phyloP scores from a whole-genome alignment of 1,140 invertebrate species.

The Zaprionus ornatus region DNA sequence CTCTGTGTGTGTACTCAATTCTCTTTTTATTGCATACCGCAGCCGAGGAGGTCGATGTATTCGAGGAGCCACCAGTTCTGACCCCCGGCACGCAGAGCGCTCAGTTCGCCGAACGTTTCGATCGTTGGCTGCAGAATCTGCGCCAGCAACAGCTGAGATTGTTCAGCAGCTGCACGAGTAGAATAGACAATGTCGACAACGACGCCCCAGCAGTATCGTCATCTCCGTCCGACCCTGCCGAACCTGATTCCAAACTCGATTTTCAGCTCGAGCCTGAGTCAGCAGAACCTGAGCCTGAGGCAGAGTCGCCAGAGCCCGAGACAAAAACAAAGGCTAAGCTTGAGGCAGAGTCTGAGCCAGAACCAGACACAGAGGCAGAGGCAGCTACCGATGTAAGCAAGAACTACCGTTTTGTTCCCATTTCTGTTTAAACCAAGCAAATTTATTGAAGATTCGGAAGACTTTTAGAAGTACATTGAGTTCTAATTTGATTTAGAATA shows the following conservation, averaged over 20 bases:
- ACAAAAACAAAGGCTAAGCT: slow-evolving; percentile 15
- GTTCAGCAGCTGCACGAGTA: slow-evolving; percentile 75
- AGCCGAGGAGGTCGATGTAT: slow-evolving; percentile 49
- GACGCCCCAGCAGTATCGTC: slow-evolving; percentile 27
- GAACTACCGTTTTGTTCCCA: not conserved
- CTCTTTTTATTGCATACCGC: slow-evolving; percentile 60
- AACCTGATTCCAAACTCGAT: slow-evolving; percentile 28
- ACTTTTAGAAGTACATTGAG: not conserved
- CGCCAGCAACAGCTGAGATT: slow-evolving; percentile 63
- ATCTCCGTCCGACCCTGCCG: slow-evolving; percentile 9
- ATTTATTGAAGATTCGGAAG: not conserved
- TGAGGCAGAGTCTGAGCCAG: slow-evolving; percentile 27
- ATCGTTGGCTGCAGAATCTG: slow-evolving; percentile 71
- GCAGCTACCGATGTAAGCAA: slow-evolving; percentile 62
- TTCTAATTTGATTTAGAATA: not conserved
- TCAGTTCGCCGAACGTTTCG: slow-evolving; percentile 66
- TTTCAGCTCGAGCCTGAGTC: slow-evolving; percentile 22
- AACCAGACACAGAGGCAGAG: slow-evolving; percentile 28
- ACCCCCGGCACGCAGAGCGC: slow-evolving; percentile 61
- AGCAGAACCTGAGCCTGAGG: slow-evolving; percentile 26
- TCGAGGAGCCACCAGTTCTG: slow-evolving; percentile 52
- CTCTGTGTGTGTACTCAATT: slow-evolving; percentile 33
- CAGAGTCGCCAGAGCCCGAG: slow-evolving; percentile 13
- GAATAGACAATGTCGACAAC: slow-evolving; percentile 65
- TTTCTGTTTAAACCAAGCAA: not conserved